Conservation (phyloP, 2,888 invertebrate species). For the Andrena dorsata region DNA sequence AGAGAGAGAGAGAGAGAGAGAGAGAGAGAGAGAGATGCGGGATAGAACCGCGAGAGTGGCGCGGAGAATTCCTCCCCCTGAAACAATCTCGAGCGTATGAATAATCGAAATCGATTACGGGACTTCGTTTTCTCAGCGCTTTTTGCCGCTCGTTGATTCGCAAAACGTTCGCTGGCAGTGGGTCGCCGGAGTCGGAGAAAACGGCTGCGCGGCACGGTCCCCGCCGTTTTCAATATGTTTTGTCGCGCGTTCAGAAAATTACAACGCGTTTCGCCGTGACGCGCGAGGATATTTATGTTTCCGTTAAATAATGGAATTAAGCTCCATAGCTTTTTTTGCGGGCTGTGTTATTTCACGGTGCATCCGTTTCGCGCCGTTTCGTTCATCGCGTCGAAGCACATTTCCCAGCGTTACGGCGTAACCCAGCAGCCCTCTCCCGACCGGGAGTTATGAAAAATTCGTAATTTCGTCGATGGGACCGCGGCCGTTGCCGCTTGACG, state of each 20-base stretch:
- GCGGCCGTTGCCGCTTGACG: not conserved
- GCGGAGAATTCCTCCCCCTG: not conserved
- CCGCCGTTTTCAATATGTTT: not conserved
- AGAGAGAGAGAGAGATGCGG: not conserved
- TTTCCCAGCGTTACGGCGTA: not conserved
- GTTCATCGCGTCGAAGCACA: not conserved
- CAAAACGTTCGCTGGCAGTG: not conserved
- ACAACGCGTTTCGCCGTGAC: slow-evolving; percentile 1
- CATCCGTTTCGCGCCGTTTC: slow-evolving; percentile 29
- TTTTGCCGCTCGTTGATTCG: slow-evolving; percentile 10
- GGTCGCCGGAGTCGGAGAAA: not conserved
- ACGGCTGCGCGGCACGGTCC: not conserved
- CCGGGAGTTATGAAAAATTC: slow-evolving; percentile 44
- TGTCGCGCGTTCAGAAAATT: slow-evolving; percentile 28
- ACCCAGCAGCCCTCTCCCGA: no score
- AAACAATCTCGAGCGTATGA: slow-evolving; percentile 41
- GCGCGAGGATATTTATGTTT: slow-evolving; percentile 29
- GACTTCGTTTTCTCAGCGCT: slow-evolving; percentile 21
- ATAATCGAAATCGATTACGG: slow-evolving; percentile 55
- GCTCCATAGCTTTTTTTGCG: slow-evolving; percentile 10
- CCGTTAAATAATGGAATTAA: slow-evolving; percentile 55
- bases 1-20: no score
- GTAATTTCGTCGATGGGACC: slow-evolving; percentile 30
- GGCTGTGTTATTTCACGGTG: slow-evolving; percentile 40
- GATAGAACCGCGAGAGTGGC: not conserved